These are phyloP conservation scores for Hypsibius dujardini DNA, from an alignment of 1,140 invertebrate species.

Conservation along the genomic window DNA sequence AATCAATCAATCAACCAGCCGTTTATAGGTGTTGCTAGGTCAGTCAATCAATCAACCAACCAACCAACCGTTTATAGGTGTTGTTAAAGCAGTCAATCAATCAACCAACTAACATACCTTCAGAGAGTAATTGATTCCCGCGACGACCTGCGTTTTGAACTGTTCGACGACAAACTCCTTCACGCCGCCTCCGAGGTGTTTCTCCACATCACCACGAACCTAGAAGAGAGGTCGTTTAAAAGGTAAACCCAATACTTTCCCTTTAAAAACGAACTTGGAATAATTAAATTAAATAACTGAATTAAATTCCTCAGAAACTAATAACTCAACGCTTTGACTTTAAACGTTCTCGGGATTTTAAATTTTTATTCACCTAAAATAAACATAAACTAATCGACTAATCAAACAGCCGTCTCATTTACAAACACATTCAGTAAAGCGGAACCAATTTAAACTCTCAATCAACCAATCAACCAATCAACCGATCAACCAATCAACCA, in stretches of 20 bases:
- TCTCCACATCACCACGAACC: slow-evolving; percentile 1
- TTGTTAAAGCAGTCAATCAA: neutral
- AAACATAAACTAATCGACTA: neutral
- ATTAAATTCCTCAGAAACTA: neutral
- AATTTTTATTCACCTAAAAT: neutral
- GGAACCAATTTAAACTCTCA: too few species aligned
- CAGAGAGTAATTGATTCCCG: slow-evolving; percentile 1
- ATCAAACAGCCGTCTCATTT: too few species aligned
- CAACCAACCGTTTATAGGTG: neutral
- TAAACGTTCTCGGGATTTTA: neutral
- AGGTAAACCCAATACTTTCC: too few species aligned
- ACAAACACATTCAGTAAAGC: too few species aligned
- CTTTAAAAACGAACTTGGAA: too few species aligned
- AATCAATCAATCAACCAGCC: neutral
- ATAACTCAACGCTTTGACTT: neutral
- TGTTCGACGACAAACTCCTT: slow-evolving; percentile 4
- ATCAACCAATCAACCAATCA: too few species aligned
- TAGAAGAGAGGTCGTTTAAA: neutral
- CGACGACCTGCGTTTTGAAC: slow-evolving; percentile 5
- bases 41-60: neutral
- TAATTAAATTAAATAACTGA: neutral
- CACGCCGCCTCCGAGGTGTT: neutral
- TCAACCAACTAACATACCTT: neutral
- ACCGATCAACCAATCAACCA: too few species aligned
- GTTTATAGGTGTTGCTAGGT: neutral